phyloP scores from a whole-genome alignment of 2,113 vertebrate species.

The Anarrhichthys ocellatus region DNA sequence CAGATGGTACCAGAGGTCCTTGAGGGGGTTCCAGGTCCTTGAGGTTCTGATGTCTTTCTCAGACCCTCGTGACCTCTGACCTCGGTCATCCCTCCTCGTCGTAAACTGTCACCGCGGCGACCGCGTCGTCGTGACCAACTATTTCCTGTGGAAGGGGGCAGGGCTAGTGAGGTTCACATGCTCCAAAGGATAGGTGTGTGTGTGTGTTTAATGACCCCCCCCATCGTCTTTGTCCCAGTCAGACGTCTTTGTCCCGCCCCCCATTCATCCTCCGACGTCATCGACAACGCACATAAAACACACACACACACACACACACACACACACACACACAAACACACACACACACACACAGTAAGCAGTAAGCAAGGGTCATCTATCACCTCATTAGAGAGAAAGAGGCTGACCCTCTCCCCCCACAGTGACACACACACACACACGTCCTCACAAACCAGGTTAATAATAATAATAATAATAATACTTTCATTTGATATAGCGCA shows the following conservation, averaged over 20 bases:
- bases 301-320: slow-evolving; percentile 22
- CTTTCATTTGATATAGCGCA: no score
- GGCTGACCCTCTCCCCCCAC: not conserved
- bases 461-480: no score
- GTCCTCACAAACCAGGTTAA: no score
- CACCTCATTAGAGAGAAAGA: slow-evolving; percentile 33
- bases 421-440: not conserved
- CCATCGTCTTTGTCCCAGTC: slow-evolving; percentile 59
- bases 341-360: slow-evolving; percentile 6
- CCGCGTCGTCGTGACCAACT: slow-evolving; percentile 31
- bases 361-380: slow-evolving; percentile 51
- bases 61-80: slow-evolving; percentile 55
- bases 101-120: slow-evolving; percentile 61
- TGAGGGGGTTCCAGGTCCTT: not conserved
- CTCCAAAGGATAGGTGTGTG: not conserved
- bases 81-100: slow-evolving; percentile 23
- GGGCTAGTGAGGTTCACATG: slow-evolving; percentile 42
- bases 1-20: not conserved
- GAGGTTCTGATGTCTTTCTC: not conserved
- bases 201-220: slow-evolving; percentile 62
- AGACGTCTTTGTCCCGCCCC: slow-evolving; percentile 38
- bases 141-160: slow-evolving; percentile 66
- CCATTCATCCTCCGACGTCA: slow-evolving; percentile 70
- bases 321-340: slow-evolving; percentile 32
- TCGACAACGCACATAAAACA: slow-evolving; percentile 34